phyloP scores from a whole-genome alignment of 1,140 invertebrate genomes.

The Apis dorsata region DNA sequence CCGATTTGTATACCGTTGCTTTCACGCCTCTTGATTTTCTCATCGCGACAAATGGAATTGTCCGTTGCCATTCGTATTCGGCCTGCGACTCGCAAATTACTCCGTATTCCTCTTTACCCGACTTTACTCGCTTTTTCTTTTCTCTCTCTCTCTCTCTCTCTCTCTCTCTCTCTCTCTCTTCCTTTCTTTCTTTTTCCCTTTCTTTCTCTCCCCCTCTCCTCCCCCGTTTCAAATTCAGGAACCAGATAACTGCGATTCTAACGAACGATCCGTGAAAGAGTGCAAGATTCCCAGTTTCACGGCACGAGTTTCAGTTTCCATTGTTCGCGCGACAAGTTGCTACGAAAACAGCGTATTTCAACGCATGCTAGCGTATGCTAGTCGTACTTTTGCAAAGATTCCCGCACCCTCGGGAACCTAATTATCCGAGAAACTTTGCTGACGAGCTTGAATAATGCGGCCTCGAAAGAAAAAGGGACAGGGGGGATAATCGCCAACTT shows the following conservation, averaged over 20 bases:
- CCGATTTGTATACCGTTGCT: constrained; percentile 50
- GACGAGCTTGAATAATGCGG: background rate
- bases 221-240: background rate
- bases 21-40: constrained; percentile 20
- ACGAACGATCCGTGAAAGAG: background rate
- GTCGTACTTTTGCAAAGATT: background rate
- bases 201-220: background rate
- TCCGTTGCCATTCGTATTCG: background rate
- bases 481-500: background rate
- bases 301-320: background rate
- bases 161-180: background rate
- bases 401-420: background rate
- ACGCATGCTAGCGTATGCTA: background rate
- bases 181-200: too few relatives aligned
- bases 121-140: too few relatives aligned
- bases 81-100: background rate
- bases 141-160: background rate
- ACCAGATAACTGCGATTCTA: background rate
- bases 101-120: background rate
- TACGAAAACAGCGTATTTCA: background rate
- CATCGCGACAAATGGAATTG: constrained; percentile 1
- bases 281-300: too few relatives aligned
- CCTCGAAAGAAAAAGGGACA: background rate
- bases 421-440: background rate
- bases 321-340: background rate